Evolutionary conservation across 2,888 invertebrate genomes (phyloP), one percentile per base, ranked within the genome.

Genomic region (Drosophila atroscutellata): DNA sequence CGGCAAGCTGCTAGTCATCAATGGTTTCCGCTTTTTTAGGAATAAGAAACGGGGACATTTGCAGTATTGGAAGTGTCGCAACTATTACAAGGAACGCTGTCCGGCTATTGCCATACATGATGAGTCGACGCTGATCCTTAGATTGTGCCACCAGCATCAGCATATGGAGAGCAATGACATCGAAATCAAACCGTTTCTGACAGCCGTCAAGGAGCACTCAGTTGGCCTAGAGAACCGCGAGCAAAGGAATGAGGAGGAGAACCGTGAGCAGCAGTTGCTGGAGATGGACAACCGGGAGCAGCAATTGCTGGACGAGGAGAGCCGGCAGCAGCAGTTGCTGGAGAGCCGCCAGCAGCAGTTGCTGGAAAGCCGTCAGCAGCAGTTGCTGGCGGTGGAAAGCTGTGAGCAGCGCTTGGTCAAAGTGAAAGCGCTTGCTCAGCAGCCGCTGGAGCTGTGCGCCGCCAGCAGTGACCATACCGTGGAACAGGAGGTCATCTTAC

Each of bases 1-100:
- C 50, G 93, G 93, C 50, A 92, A 93, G 78, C 69, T 93, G 42
- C 80, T 93, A 61, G 93, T 93, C 2, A 92, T 93, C 49, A 93
- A 93, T 81, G 93, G 93, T 11, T 93, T 93, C 69, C 89, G 93
- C 13, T 93, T 93, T 83, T 93, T 93, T 72, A 91, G 93, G 26
- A 93, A 93, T 69, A 92, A 93, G 68, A 93, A 93, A 60, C 91
- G 93, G 24, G 93, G 93, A 0, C 90, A 92, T 6, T 80, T 92
- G 39, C 93, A 93, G 76, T 93, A 93, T 69, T 93, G 93, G 93
- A 93, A 93, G 72, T 93, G 93, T 70, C 93, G 93, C 55, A 92
- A 93, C 65, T 93, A 93, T 65, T 93, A 93, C 59, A 93, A 93
- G 72, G 92, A 92, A 42, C 93, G 93, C 54, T 93, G 93, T 75